Evolutionary conservation across 2,888 invertebrate genomes (phyloP).

Genomic region (Phragmatobia fuliginosa): DNA sequence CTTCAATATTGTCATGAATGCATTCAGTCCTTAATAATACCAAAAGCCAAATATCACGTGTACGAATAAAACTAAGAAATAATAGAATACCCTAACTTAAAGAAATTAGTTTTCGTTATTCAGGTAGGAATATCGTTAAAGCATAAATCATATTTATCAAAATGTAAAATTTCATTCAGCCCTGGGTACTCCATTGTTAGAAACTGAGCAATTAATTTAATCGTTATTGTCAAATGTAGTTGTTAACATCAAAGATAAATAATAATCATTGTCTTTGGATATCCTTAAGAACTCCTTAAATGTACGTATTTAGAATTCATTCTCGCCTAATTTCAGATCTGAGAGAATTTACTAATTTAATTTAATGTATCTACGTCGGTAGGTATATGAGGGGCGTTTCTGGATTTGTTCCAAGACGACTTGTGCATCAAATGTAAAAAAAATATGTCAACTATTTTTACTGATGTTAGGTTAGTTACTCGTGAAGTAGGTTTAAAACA

Average conservation of each 20-base stretch:
- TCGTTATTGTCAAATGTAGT: neutral
- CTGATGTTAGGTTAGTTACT: neutral
- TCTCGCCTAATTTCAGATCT: constrained; percentile 27
- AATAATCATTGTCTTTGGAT: neutral
- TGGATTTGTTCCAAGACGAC: constrained; percentile 47
- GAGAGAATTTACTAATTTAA: constrained; percentile 45
- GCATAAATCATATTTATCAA: neutral
- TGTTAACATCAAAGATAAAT: constrained; percentile 3
- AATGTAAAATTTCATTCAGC: neutral
- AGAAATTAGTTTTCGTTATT: too few relatives aligned
- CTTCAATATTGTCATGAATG: too few relatives aligned
- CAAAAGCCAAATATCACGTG: too few relatives aligned
- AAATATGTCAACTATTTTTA: constrained; percentile 1
- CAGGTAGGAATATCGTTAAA: neutral
- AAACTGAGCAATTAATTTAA: constrained; percentile 7
- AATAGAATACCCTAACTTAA: too few relatives aligned
- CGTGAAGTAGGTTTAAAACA: neutral
- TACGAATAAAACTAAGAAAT: too few relatives aligned
- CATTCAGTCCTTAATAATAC: too few relatives aligned
- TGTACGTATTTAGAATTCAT: constrained; percentile 37
- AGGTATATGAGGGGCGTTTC: constrained; percentile 46
- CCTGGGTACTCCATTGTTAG: neutral
- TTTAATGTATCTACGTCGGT: constrained; percentile 36
- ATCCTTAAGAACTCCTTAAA: constrained; percentile 20
- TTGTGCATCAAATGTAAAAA: constrained; percentile 25